Base-by-base conservation (phyloP, 1,140 invertebrate genomes). In the Sminthurides bifidus region DNA sequence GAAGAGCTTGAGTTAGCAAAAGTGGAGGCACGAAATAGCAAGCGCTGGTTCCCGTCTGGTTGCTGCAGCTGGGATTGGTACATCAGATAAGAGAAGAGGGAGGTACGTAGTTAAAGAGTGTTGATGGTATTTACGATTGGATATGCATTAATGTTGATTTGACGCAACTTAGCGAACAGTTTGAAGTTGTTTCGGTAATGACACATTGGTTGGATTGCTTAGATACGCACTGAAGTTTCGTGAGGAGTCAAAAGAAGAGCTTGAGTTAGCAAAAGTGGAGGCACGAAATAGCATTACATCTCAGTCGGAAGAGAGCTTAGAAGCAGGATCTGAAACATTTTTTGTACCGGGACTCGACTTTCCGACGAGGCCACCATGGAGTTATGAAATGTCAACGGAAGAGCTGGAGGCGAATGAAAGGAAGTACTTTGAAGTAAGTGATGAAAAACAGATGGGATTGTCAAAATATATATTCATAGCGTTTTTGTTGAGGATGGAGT, bases 311-410 rank as follows among this genome's bases (percentile, higher is more conserved):
- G 69, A 74, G 37, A 73, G 79, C 15, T 73, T 86, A 65, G 87
- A 91, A 72, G 74, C 87, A 26, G 75, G 81, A 41, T 70, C 75
- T 0, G 76, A 80, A 44, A 75, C 81, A 59, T 87, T 81, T 68
- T 91, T 83, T 70, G 77, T 79, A n/a, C 66, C 75, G 1, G 81
- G 78, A 5, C 69, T 89, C 19, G 79, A 84, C 61, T 88, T 92
- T 69, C 89, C 90, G 0, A 82, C 81, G 61, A 72, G 90, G 64
- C 89, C 89, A 2, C 68, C 77, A 0, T 93, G 89, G 89, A 77
- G 81, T 66, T 84, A 81, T 66, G 74, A 73, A 8, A 81, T 85
- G 76, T 76, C 75, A 2, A 81, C 80, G 58, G 77, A 82, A 29
- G 70, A 81, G 46, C 70, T 94, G 10, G 84, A 92, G 55, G 72